phyloP scores from a whole-genome alignment of 2,888 invertebrate species.

The Sinopyrophorus schimmeli region DNA sequence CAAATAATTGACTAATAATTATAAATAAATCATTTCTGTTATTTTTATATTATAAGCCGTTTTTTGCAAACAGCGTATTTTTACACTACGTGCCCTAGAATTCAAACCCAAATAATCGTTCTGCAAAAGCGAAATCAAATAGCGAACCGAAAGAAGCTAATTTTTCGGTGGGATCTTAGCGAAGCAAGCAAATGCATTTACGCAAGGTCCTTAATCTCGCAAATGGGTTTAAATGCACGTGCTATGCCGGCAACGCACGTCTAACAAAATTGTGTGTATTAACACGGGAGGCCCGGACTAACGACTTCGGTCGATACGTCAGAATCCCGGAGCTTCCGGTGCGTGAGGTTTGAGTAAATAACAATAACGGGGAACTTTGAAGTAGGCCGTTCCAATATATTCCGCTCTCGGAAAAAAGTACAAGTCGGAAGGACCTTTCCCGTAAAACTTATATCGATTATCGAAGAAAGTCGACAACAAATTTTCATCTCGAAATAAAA shows the following conservation, averaged over 20 bases:
- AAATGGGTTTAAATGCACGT: conserved; percentile 31
- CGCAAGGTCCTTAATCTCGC: conserved; percentile 24
- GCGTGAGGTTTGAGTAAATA: conserved; percentile 43
- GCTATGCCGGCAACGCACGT: conserved; percentile 24
- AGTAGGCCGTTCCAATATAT: conserved; percentile 28
- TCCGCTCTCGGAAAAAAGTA: conserved; percentile 10
- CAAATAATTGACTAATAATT: too few relatives aligned
- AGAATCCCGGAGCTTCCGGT: conserved; percentile 38
- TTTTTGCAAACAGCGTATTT: too few relatives aligned
- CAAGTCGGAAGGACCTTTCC: conserved; percentile 16
- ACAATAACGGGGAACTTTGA: conserved; percentile 40
- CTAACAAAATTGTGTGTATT: conserved; percentile 32
- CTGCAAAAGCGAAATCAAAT: too few relatives aligned
- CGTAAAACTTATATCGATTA: conserved; percentile 20
- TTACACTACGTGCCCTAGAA: too few relatives aligned
- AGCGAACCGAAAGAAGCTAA: conserved; percentile 8
- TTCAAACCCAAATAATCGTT: too few relatives aligned
- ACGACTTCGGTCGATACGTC: conserved; percentile 39
- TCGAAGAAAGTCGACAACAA: conserved; percentile 21
- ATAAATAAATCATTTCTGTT: too few relatives aligned
- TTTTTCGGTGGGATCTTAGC: conserved; percentile 12
- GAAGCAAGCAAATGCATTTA: conserved; percentile 24
- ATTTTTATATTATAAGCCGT: too few relatives aligned
- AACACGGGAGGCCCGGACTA: conserved; percentile 23
- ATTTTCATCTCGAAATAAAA: conserved; percentile 14